Evolutionary conservation across 2,888 invertebrate species (phyloP).

Genomic region (Branchinecta sandiegonensis): DNA sequence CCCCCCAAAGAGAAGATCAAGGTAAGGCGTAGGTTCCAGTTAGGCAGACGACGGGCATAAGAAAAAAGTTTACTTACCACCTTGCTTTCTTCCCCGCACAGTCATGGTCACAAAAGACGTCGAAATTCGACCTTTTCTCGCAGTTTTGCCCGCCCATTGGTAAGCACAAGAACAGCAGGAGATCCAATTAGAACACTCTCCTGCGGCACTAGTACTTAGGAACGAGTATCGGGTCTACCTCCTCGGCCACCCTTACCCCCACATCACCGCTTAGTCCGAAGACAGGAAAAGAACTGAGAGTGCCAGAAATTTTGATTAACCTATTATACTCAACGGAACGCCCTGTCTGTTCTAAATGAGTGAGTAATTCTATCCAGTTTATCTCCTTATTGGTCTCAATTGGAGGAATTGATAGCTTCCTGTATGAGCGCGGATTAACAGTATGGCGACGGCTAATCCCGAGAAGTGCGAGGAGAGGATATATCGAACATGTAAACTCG

Average conservation of each 20-base stretch:
- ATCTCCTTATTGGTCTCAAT: background rate
- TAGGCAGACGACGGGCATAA: too few relatives aligned
- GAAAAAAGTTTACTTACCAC: too few relatives aligned
- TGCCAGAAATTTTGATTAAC: background rate
- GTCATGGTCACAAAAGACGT: too few relatives aligned
- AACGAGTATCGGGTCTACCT: conserved; percentile 47
- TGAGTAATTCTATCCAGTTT: conserved; percentile 7
- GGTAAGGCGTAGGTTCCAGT: too few relatives aligned
- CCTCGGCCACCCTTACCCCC: background rate
- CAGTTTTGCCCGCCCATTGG: conserved; percentile 45
- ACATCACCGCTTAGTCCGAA: too few relatives aligned
- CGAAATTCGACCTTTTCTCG: background rate
- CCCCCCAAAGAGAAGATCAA: too few relatives aligned
- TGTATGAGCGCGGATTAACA: background rate
- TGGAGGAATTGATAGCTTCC: conserved; percentile 12
- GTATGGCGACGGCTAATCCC: background rate
- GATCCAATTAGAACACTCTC: conserved; percentile 48
- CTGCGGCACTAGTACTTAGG: conserved; percentile 88
- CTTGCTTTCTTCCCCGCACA: too few relatives aligned
- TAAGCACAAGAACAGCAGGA: conserved; percentile 87
- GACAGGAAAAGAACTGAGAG: too few relatives aligned
- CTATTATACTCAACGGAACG: conserved; percentile 6
- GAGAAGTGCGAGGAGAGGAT: too few relatives aligned
- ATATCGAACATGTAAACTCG: too few relatives aligned
- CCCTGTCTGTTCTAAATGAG: background rate